Conservation (phyloP, 1,140 invertebrate genomes). For the Schmidtea mediterranea region DNA sequence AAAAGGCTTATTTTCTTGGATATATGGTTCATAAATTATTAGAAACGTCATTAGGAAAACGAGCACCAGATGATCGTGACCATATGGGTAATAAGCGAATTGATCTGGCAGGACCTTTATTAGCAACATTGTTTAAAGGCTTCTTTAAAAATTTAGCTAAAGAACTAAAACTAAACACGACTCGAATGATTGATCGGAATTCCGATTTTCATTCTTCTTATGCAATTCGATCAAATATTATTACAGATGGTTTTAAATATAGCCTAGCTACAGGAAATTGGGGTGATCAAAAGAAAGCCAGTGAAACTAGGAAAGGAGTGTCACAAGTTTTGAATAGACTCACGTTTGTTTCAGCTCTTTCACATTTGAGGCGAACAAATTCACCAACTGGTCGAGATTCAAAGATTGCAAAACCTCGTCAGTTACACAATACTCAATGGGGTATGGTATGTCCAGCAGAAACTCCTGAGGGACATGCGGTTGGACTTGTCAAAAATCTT, state of each 20-base stretch:
- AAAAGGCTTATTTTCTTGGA: constrained; percentile 82
- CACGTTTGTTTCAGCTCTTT: constrained; percentile 86
- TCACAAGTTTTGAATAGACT: constrained; percentile 39
- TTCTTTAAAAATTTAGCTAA: constrained; percentile 14
- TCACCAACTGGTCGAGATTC: constrained; percentile 93
- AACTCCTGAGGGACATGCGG: constrained; percentile 58
- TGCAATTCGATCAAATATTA: constrained; percentile 84
- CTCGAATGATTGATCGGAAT: constrained; percentile 89
- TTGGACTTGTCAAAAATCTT: constrained; percentile 75
- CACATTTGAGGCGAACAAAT: constrained; percentile 79
- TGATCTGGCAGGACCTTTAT: constrained; percentile 73
- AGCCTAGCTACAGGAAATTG: constrained; percentile 94
- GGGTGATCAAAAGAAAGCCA: no score
- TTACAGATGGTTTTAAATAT: constrained; percentile 86
- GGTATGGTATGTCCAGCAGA: constrained; percentile 90
- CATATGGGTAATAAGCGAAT: constrained; percentile 94
- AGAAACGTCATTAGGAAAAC: constrained; percentile 62
- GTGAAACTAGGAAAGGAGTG: no score
- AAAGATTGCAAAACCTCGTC: constrained; percentile 92
- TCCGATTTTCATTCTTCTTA: constrained; percentile 91
- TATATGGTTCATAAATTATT: no score
- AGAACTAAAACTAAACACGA: constrained; percentile 69
- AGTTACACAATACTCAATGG: no score
- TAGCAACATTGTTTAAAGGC: constrained; percentile 78
- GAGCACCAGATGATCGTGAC: constrained; percentile 92